A percentile compares a stretch with the other conserved stretches of the same genome.
These are phyloP conservation scores for Ramphastos sulfuratus DNA, from an alignment of 2,113 vertebrate genomes.

Conservation along the genomic window DNA sequence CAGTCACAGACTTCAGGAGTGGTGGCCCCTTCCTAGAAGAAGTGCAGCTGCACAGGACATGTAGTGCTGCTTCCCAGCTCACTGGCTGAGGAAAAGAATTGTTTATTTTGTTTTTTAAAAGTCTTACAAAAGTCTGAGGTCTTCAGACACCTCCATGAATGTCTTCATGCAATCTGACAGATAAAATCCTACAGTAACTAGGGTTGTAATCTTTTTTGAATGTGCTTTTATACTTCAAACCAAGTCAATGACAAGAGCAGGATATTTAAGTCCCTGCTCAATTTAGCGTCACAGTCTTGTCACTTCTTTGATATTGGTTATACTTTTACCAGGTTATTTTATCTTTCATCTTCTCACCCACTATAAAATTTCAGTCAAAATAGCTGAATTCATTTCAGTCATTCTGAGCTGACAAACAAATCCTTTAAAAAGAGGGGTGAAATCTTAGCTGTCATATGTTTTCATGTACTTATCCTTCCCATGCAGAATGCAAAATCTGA, in stretches of 20 bases:
- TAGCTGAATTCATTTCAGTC: background rate
- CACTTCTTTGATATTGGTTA: background rate
- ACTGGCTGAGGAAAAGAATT: background rate
- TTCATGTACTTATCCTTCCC: background rate
- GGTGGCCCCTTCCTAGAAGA: background rate
- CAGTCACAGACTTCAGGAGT: background rate
- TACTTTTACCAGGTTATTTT: background rate
- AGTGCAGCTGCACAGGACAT: background rate
- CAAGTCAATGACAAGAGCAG: background rate
- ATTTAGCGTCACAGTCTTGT: background rate
- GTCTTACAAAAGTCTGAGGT: background rate
- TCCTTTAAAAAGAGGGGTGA: background rate
- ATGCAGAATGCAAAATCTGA: background rate
- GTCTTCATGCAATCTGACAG: background rate
- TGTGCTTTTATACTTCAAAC: background rate
- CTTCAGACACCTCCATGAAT: background rate
- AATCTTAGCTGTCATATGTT: background rate
- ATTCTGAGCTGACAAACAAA: background rate
- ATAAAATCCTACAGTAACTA: background rate
- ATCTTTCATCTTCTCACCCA: background rate
- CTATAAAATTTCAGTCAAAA: conserved; percentile 20
- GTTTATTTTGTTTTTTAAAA: background rate
- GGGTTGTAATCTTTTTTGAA: background rate
- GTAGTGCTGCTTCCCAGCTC: background rate
- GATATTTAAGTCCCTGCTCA: conserved; percentile 6